phyloP scores from a whole-genome alignment of 2,113 vertebrate genomes.

The Oryzias javanicus region DNA sequence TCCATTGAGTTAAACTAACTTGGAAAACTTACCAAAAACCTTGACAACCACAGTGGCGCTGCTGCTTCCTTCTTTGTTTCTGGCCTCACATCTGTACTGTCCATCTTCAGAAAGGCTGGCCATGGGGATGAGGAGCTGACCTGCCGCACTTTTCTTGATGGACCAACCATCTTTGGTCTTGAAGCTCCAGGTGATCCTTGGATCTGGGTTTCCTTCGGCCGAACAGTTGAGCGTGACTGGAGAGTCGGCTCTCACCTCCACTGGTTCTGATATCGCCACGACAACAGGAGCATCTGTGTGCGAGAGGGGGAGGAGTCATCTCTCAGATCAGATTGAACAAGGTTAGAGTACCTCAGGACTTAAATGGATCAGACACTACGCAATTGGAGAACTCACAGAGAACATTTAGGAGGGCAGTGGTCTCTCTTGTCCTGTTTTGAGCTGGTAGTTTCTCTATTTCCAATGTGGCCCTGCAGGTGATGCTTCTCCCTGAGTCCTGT shows the following conservation, averaged over 20 bases:
- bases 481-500: conserved; percentile 14
- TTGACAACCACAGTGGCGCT: conserved; percentile 26
- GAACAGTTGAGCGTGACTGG: conserved; percentile 49
- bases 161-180: neutral
- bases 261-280: neutral
- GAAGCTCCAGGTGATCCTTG: conserved; percentile 53
- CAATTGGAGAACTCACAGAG: conserved; percentile 57
- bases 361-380: neutral
- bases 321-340: neutral
- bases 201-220: conserved; percentile 54
- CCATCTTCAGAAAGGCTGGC: conserved; percentile 39
- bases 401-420: conserved; percentile 30
- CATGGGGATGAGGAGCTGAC: conserved; percentile 4
- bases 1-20: no score
- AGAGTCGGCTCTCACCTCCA: conserved; percentile 18
- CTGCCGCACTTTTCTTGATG: neutral
- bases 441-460: conserved; percentile 29
- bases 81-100: conserved; percentile 55
- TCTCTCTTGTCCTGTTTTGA: conserved; percentile 41
- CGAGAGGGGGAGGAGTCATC: neutral
- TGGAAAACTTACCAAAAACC: conserved; percentile 50
- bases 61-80: conserved; percentile 50
- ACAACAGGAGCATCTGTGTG: conserved; percentile 58
- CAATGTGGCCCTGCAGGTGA: conserved; percentile 67
- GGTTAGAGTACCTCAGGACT: neutral